A percentile compares a stretch with the other conserved stretches of the same genome.
Evolutionary conservation across 1,140 invertebrate genomes (phyloP).

Genomic region (Adelges cooleyi): DNA sequence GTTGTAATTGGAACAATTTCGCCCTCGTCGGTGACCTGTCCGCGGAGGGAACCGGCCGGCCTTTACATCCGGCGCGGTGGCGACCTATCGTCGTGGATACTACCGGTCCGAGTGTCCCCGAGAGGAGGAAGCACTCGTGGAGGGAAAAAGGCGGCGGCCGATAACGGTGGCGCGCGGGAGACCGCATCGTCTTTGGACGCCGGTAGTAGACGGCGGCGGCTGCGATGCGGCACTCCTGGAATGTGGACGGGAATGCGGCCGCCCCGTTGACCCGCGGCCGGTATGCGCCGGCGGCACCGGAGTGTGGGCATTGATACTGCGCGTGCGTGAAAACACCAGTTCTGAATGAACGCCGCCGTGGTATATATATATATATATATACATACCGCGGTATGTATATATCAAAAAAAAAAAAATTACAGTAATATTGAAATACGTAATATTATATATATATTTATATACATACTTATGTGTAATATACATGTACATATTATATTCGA

Average conservation of each 20-base stretch:
- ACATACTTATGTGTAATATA: too few species aligned
- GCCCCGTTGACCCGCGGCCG: conserved; percentile 27
- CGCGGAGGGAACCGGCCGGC: too few species aligned
- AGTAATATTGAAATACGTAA: conserved; percentile 16
- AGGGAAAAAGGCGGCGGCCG: not conserved
- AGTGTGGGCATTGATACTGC: not conserved
- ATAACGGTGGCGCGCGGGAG: not conserved
- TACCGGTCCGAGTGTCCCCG: too few species aligned
- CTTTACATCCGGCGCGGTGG: too few species aligned
- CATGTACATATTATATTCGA: not conserved
- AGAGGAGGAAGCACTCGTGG: too few species aligned
- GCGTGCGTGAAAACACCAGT: conserved; percentile 23
- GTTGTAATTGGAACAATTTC: too few species aligned
- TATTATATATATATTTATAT: too few species aligned
- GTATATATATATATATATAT: not conserved
- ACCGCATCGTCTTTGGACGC: not conserved
- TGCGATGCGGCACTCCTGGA: conserved; percentile 13
- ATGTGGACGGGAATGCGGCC: conserved; percentile 28
- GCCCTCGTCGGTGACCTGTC: too few species aligned
- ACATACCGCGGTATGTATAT: not conserved
- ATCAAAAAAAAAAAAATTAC: not conserved
- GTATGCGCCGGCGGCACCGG: not conserved
- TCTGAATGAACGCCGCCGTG: conserved; percentile 14
- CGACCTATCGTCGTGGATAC: too few species aligned
- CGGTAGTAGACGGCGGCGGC: not conserved